A percentile compares a stretch with the other conserved stretches of the same genome.
phyloP scores from a whole-genome alignment of 2,113 vertebrate species.

The Procavia capensis region DNA sequence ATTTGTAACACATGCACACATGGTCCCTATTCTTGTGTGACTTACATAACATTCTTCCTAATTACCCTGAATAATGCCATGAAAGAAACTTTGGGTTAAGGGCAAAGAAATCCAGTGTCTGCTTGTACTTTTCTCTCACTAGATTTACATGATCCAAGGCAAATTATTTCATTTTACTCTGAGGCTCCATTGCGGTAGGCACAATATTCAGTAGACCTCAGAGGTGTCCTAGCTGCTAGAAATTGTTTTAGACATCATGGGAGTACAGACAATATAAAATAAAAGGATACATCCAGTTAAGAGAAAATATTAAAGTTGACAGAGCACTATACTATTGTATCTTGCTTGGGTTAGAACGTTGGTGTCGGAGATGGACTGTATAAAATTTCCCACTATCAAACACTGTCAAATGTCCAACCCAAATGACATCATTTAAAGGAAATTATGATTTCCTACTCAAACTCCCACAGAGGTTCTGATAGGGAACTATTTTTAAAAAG shows the following conservation, averaged over 20 bases:
- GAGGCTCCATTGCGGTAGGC: background rate
- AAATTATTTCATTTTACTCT: background rate
- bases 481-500: background rate
- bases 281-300: background rate
- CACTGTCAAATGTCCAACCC: constrained; percentile 9
- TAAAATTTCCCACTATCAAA: background rate
- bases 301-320: background rate
- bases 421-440: constrained; percentile 41
- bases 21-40: background rate
- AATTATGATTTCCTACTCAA: constrained; percentile 48
- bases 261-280: background rate
- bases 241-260: background rate
- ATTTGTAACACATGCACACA: background rate
- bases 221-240: background rate
- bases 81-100: background rate
- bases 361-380: background rate
- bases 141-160: background rate
- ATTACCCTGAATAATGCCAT: background rate
- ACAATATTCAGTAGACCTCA: background rate
- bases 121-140: background rate
- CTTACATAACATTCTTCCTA: background rate
- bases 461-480: constrained; percentile 22
- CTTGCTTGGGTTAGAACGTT: background rate
- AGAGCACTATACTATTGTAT: background rate
- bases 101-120: background rate